These are phyloP conservation scores for Hylia prasina DNA, from an alignment of 2,113 vertebrate species.

Conservation along the genomic window DNA sequence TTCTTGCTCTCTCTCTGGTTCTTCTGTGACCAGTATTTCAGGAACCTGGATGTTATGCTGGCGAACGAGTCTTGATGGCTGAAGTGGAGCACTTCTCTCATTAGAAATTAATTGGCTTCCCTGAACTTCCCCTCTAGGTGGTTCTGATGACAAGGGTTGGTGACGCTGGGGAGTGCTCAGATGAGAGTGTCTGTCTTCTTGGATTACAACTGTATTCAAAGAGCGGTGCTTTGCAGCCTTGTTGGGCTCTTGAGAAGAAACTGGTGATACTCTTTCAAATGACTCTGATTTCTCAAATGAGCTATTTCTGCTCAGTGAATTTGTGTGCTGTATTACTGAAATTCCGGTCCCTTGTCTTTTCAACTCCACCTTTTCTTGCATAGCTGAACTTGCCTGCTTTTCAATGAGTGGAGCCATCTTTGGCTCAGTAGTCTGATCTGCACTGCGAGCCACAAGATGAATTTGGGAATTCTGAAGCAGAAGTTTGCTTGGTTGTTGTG, in stretches of 20 bases:
- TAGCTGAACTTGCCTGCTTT: conserved; percentile 67
- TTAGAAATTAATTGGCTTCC: conserved; percentile 41
- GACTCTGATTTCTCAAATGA: conserved; percentile 90
- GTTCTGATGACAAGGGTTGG: conserved; percentile 52
- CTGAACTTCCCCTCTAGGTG: conserved; percentile 62
- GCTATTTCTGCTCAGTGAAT: conserved; percentile 89
- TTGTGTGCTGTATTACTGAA: conserved; percentile 97
- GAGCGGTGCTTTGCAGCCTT: conserved; percentile 62
- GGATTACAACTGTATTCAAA: conserved; percentile 58
- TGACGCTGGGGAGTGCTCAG: conserved; percentile 61
- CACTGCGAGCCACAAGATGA: conserved; percentile 76
- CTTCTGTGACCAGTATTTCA: conserved; percentile 96
- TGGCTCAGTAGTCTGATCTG: conserved; percentile 71
- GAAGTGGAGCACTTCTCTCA: conserved; percentile 70
- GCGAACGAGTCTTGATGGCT: conserved; percentile 87
- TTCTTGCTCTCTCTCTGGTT: conserved; percentile 89
- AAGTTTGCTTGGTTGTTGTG: conserved; percentile 68
- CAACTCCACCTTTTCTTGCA: conserved; percentile 78
- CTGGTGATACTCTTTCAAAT: conserved; percentile 78
- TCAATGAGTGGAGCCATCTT: conserved; percentile 77
- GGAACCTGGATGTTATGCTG: conserved; percentile 98
- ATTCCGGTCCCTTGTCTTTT: conserved; percentile 91
- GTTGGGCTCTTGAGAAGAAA: conserved; percentile 74
- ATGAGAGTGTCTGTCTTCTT: conserved; percentile 60
- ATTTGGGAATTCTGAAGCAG: conserved; percentile 77